These are phyloP conservation scores for Cyprinodon brontotheroides DNA, from an alignment of 2,113 vertebrate species.

Conservation along the genomic window DNA sequence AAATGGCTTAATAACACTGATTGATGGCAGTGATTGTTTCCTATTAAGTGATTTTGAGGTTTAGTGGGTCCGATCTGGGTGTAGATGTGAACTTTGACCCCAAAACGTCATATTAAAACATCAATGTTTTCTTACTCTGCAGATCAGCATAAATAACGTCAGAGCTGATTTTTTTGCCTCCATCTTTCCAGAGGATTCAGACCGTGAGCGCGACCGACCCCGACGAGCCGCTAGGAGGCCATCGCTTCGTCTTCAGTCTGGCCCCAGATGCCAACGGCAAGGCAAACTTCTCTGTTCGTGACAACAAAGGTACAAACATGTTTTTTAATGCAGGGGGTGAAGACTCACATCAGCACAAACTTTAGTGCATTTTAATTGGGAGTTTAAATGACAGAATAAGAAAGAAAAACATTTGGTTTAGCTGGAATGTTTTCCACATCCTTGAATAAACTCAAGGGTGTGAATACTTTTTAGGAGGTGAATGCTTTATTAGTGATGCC, in stretches of 20 bases:
- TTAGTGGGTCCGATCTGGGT: too few relatives aligned
- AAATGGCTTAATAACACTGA: too few relatives aligned
- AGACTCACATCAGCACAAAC: too few relatives aligned
- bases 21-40: too few relatives aligned
- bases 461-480: neutral
- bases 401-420: too few relatives aligned
- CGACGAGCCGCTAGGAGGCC: slow-evolving; percentile 88
- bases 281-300: slow-evolving; percentile 92
- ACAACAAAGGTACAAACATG: slow-evolving; percentile 89
- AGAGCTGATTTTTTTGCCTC: too few relatives aligned
- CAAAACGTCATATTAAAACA: too few relatives aligned
- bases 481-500: neutral
- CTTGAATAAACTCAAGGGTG: neutral
- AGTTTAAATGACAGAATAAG: too few relatives aligned
- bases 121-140: too few relatives aligned
- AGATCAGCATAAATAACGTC: neutral
- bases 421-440: neutral
- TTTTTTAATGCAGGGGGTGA: neutral
- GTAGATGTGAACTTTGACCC: too few relatives aligned
- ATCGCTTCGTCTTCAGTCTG: slow-evolving; percentile 90
- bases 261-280: slow-evolving; percentile 85
- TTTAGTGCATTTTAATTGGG: too few relatives aligned
- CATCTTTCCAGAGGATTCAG: slow-evolving; percentile 86
- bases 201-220: slow-evolving; percentile 91
- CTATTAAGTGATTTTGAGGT: too few relatives aligned